Conservation (phyloP, 64 coral and sea anemone genomes). For the Orbicella faveolata region DNA sequence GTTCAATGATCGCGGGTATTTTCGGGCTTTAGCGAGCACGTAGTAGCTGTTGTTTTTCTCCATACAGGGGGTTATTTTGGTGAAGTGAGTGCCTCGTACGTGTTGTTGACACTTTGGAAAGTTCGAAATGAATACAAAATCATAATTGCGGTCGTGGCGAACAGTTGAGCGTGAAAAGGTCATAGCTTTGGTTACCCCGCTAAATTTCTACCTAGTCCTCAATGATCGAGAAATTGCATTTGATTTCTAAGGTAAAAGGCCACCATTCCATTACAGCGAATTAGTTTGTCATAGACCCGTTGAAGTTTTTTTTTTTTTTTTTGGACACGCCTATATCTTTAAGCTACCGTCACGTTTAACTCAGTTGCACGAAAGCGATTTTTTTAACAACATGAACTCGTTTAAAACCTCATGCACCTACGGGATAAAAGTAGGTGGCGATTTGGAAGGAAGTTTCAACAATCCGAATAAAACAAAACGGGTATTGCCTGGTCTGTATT, state of each 20-base stretch:
- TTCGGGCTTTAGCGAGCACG: not conserved
- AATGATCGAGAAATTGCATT: not conserved
- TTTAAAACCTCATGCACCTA: too few relatives aligned
- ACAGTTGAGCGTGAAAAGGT: not conserved
- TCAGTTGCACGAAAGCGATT: not conserved
- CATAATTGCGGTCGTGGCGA: not conserved
- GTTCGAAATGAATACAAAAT: not conserved
- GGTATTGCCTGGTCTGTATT: too few relatives aligned
- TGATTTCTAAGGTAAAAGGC: not conserved
- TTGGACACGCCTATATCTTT: conserved; percentile 16
- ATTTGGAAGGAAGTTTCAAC: too few relatives aligned
- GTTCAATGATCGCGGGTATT: not conserved
- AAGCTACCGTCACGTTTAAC: not conserved
- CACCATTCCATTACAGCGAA: not conserved
- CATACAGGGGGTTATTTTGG: not conserved
- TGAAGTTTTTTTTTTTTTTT: not conserved
- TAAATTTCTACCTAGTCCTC: not conserved
- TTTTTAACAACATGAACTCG: not conserved
- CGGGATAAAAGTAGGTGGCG: too few relatives aligned
- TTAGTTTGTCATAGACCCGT: not conserved
- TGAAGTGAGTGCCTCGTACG: not conserved
- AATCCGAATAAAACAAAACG: too few relatives aligned
- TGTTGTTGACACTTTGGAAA: not conserved
- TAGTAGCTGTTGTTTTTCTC: not conserved
- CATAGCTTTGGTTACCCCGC: not conserved